Percentiles rank a stretch among this genome's conserved stretches.
Conservation (phyloP, 2,113 vertebrate species). For the Lampris incognitus region DNA sequence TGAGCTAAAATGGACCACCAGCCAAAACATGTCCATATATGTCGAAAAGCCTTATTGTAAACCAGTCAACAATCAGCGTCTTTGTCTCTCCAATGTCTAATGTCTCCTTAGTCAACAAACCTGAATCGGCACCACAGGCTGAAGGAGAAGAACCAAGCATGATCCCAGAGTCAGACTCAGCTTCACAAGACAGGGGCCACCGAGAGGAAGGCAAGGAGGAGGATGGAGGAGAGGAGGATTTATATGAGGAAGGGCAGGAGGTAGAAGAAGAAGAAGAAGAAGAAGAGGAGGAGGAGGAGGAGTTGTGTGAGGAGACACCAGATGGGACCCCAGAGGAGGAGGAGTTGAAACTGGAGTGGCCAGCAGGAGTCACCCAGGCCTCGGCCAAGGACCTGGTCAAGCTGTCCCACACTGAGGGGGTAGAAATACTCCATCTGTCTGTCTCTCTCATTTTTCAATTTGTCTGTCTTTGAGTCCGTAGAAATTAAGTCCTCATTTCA, state of each 20-base stretch:
- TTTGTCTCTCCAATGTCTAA: slow-evolving; percentile 53
- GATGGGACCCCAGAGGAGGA: slow-evolving; percentile 74
- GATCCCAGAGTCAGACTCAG: slow-evolving; percentile 7
- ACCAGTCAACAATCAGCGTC: slow-evolving; percentile 5
- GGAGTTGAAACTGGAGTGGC: slow-evolving; percentile 74
- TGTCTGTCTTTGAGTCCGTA: background rate
- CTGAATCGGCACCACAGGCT: background rate
- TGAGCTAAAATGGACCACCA: no score
- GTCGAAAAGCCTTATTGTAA: background rate
- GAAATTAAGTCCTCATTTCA: no score
- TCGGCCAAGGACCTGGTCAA: slow-evolving; percentile 92
- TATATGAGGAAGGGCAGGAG: slow-evolving; percentile 60
- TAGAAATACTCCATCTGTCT: slow-evolving; percentile 64
- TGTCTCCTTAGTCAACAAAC: slow-evolving; percentile 19
- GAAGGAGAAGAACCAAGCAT: slow-evolving; percentile 23
- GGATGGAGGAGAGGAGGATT: slow-evolving; percentile 26
- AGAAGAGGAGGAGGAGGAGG: slow-evolving; percentile 51
- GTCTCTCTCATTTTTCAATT: background rate
- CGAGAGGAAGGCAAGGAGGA: slow-evolving; percentile 16
- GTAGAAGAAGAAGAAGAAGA: slow-evolving; percentile 66
- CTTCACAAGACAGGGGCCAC: background rate
- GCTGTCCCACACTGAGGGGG: slow-evolving; percentile 91
- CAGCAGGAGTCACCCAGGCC: slow-evolving; percentile 81
- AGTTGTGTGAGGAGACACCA: slow-evolving; percentile 70
- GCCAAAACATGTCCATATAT: background rate